These are phyloP conservation scores for Xiphophorus hellerii DNA, from an alignment of 2,113 vertebrate species.

Conservation along the genomic window DNA sequence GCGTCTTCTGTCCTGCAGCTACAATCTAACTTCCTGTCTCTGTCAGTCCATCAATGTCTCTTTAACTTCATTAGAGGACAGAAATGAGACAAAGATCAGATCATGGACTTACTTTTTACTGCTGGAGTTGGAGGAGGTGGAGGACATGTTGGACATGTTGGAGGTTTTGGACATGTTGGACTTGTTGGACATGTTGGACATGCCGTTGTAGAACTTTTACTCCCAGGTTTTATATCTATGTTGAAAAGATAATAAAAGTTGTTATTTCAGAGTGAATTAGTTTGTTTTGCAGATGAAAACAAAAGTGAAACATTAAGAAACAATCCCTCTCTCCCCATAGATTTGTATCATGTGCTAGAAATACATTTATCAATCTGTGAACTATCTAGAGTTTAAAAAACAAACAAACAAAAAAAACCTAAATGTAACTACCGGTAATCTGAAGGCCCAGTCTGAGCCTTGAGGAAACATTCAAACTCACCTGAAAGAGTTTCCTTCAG, in stretches of 20 bases:
- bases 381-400: too few relatives aligned
- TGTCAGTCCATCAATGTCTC: neutral
- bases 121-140: too few relatives aligned
- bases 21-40: slow-evolving; percentile 3
- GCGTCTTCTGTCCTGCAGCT: neutral
- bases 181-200: neutral
- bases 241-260: too few relatives aligned
- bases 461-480: neutral
- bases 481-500: neutral
- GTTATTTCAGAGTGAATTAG: neutral
- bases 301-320: accelerated
- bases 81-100: neutral
- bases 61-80: neutral
- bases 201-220: neutral
- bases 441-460: neutral
- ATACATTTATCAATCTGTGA: too few relatives aligned
- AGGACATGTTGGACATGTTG: neutral
- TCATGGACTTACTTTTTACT: neutral
- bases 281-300: neutral
- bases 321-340: neutral
- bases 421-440: neutral
- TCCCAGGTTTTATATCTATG: too few relatives aligned
- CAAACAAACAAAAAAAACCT: too few relatives aligned
- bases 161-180: neutral
- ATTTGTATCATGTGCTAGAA: too few relatives aligned